Conservation (phyloP, 2,888 invertebrate species). For the Hybos culiciformis region DNA sequence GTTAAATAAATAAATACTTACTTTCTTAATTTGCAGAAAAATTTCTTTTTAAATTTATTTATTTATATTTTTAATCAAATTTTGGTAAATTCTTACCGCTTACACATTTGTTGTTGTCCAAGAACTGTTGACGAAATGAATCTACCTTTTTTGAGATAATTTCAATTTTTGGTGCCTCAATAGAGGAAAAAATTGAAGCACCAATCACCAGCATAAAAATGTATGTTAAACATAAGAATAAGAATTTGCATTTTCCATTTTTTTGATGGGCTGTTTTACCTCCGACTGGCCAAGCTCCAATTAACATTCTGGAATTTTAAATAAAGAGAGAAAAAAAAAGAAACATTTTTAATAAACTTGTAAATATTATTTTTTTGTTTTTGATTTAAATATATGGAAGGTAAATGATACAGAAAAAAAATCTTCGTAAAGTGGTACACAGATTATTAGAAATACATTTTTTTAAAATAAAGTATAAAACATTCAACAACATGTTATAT, state of each 20-base stretch:
- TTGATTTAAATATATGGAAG: background rate
- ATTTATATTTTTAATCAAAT: too few relatives aligned
- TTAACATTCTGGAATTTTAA: constrained; percentile 21
- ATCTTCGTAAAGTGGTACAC: too few relatives aligned
- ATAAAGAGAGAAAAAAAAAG: constrained; percentile 1
- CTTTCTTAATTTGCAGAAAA: too few relatives aligned
- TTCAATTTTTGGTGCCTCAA: constrained; percentile 58
- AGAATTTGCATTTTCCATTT: constrained; percentile 33
- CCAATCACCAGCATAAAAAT: constrained; percentile 51
- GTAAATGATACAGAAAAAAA: too few relatives aligned
- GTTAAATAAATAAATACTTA: too few relatives aligned
- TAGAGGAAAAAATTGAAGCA: constrained; percentile 64
- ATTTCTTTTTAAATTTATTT: too few relatives aligned
- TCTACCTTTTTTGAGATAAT: constrained; percentile 42
- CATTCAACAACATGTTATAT: too few relatives aligned
- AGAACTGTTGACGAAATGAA: constrained; percentile 44
- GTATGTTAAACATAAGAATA: constrained; percentile 37
- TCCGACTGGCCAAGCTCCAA: constrained; percentile 26
- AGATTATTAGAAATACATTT: too few relatives aligned
- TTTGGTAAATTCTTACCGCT: constrained; percentile 51
- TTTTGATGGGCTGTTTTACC: constrained; percentile 25
- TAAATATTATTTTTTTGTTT: background rate
- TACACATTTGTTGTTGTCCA: constrained; percentile 47
- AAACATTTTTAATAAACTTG: background rate
- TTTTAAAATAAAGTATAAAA: too few relatives aligned